Base-by-base conservation (phyloP, 2,797 vertebrate species). In the Borostomias antarcticus region DNA sequence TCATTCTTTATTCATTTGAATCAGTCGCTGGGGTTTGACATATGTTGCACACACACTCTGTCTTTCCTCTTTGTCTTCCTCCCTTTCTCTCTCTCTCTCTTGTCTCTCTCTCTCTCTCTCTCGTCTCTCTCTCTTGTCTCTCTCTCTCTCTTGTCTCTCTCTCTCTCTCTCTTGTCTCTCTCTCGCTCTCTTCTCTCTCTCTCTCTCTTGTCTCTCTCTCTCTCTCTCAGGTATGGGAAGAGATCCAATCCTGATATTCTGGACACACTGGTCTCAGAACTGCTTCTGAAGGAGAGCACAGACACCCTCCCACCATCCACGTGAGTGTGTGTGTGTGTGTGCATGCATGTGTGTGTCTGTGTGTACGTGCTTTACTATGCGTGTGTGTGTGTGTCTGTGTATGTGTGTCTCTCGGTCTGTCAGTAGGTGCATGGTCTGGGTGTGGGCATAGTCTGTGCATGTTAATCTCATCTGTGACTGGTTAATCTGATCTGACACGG, bases 261-360 rank as follows among this genome's bases (percentile, higher is more conserved):
- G 93, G 93, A 98, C 85, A 92, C 94, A 45, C 85, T 99, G 89
- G 90, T 97, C 86, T 95, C 96, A 81, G 95, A 98, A 82, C 88
- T 97, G 78, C 90, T 97, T 88, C 83, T 96, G 90, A 95, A 94
- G 84, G 96, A 98, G 85, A 95, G 89, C 87, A 91, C 94, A 91
- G 95, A 98, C 87, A 92, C 93, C 25, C 86, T 93, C 77, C 96
- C 95, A 82, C 94, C 95, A 90, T 93, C 93, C 73, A 95, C 96
- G 97, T 98, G 91, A 54, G 51, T 54, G 47, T 53, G 77, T 73
- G 43, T 35, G 10, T 50, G n/a, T 62, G 54, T 66, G 52, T 48
- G 21, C 53, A 59, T 62, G 17, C 32, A 29, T 40, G 23, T 48
- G 40, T 58, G 37, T 50, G 54, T 58, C 52, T 48, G 53, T 58